These are phyloP conservation scores for Hyles lineata DNA, from an alignment of 2,888 invertebrate species.

Conservation along the genomic window DNA sequence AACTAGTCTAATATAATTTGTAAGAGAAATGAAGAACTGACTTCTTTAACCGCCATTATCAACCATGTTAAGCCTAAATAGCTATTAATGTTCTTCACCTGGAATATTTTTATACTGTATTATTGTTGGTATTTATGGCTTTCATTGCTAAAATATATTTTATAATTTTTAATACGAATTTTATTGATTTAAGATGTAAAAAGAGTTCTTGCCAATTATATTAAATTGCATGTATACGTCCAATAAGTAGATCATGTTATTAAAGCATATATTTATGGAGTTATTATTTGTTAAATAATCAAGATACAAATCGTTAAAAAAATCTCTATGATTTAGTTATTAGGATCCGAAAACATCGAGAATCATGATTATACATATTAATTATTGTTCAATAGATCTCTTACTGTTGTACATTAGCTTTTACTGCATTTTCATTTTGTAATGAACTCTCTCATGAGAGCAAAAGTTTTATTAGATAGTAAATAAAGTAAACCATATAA, in stretches of 20 bases:
- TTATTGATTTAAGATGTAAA: constrained; percentile 10
- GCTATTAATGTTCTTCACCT: constrained; percentile 57
- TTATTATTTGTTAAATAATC: background rate
- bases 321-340: background rate
- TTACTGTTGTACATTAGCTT: background rate
- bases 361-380: background rate
- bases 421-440: too few species aligned
- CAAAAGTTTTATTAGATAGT: too few species aligned
- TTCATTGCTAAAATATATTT: constrained; percentile 40
- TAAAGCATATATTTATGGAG: too few species aligned
- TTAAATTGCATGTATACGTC: background rate
- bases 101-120: constrained; percentile 52
- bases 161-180: constrained; percentile 19
- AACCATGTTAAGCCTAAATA: constrained; percentile 73
- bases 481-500: too few species aligned
- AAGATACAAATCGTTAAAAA: background rate
- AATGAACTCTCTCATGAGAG: too few species aligned
- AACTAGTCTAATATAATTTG: constrained; percentile 75
- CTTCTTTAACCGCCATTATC: constrained; percentile 71
- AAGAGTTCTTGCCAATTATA: constrained; percentile 9
- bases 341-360: background rate
- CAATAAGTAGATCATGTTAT: background rate
- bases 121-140: constrained; percentile 38
- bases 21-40: constrained; percentile 79
- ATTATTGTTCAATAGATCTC: background rate